Base-by-base conservation (phyloP, 1,140 invertebrate genomes). In the Wasmannia auropunctata region DNA sequence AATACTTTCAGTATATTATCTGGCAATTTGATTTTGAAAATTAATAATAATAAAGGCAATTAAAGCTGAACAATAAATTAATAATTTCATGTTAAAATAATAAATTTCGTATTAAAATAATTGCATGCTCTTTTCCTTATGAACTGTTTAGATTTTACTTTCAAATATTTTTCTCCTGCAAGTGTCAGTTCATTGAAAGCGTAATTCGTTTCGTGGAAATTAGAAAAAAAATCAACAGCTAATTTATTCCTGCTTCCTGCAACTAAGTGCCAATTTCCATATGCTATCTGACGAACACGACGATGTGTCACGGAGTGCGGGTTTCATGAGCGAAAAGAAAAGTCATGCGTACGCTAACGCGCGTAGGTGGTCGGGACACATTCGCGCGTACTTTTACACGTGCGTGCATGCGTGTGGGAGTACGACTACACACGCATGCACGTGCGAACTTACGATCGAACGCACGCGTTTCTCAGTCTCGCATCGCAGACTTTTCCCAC, bases 381-480 rank as follows among this genome's bases (percentile, higher is more conserved):
- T 63, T 63, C 25, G n/a, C 56, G 22, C 37, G 37, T 22, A 76
- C 72, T 25, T 40, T 14, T 37, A 16, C 51, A 54, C 46, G 54
- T 58, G 34, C 22, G 34, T 40, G n/a, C 34, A 3, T 22, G 34
- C 16, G 3, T 58, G 54, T 11, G 54, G 16, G 77, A 28, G 49
- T 19, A 31, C 62, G 37, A 16, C 25, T 58, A 56, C 51, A 75
- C 28, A 62, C 62, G 62, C 62, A 65, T 65, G 34, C 62, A 91
- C 88, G 90, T 91, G 90, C 86, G 80, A 91, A 90, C 86, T 86
- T 89, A 91, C 88, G 90, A 94, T 94, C 91, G 92, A 94, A 92
- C 90, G 80, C 91, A 93, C 90, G 90, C 91, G 91, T 94, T 95
- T 95, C 94, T 95, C 94, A 95, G 94, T 95, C 94, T 95, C 94